Conservation (phyloP, 92 coral and sea anemone genomes). For the Anthopleura xanthogrammica region DNA sequence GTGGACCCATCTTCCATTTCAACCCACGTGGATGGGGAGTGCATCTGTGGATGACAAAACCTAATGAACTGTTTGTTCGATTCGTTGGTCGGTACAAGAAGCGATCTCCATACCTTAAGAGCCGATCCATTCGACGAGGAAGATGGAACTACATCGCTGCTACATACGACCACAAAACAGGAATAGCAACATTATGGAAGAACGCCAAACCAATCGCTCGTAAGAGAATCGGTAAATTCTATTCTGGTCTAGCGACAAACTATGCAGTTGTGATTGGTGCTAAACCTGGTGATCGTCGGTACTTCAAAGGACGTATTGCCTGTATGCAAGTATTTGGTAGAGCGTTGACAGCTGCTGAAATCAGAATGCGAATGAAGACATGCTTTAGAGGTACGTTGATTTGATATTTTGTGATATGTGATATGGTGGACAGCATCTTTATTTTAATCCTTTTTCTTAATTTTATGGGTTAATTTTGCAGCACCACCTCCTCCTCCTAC, state of each 20-base stretch:
- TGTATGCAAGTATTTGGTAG: conserved; percentile 55
- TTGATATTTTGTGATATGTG: too few relatives aligned
- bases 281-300: conserved; percentile 49
- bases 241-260: conserved; percentile 71
- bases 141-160: conserved; percentile 59
- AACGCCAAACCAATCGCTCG: conserved; percentile 40
- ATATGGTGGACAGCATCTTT: too few relatives aligned
- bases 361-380: conserved; percentile 52
- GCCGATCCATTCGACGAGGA: conserved; percentile 42
- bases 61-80: conserved; percentile 47
- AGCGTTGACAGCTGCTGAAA: conserved; percentile 42
- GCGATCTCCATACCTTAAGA: conserved; percentile 36
- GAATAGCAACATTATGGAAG: conserved; percentile 46
- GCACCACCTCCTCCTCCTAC: too few relatives aligned
- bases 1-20: conserved; percentile 73
- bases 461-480: too few relatives aligned
- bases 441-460: too few relatives aligned
- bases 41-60: conserved; percentile 68
- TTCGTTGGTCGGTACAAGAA: conserved; percentile 52
- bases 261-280: conserved; percentile 64
- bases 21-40: conserved; percentile 65
- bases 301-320: conserved; percentile 64
- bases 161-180: conserved; percentile 49
- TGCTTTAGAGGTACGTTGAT: conserved; percentile 30
- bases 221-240: conserved; percentile 31